Conservation (phyloP, 2,888 invertebrate species). For the Patella depressa region DNA sequence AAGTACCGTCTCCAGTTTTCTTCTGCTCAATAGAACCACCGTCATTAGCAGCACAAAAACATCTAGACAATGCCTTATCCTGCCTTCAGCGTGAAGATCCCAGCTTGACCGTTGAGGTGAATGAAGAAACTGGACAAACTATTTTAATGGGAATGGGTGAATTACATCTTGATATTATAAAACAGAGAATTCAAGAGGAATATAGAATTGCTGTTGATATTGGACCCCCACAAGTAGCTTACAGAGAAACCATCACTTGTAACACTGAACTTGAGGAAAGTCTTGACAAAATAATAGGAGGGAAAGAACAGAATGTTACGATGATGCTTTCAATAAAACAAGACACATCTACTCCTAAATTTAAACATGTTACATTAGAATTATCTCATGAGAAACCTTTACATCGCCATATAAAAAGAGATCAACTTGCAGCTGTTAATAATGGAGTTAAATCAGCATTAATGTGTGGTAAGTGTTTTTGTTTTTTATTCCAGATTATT, state of each 20-base stretch:
- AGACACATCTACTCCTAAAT: slow-evolving; percentile 41
- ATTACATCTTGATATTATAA: slow-evolving; percentile 92
- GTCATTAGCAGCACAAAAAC: slow-evolving; percentile 80
- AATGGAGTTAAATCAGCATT: slow-evolving; percentile 78
- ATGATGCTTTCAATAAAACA: slow-evolving; percentile 78
- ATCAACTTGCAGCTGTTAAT: slow-evolving; percentile 79
- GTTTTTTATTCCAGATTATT: background rate
- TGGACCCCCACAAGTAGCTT: slow-evolving; percentile 84
- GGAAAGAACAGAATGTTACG: slow-evolving; percentile 76
- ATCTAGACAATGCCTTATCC: slow-evolving; percentile 84
- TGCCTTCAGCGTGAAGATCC: slow-evolving; percentile 93
- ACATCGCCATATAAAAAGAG: slow-evolving; percentile 76
- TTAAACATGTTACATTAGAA: slow-evolving; percentile 51
- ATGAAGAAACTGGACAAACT: slow-evolving; percentile 76
- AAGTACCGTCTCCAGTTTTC: slow-evolving; percentile 93
- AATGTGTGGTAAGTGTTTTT: slow-evolving; percentile 38
- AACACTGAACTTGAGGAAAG: slow-evolving; percentile 68
- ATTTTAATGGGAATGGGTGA: slow-evolving; percentile 93
- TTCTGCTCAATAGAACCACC: slow-evolving; percentile 96
- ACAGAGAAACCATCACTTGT: slow-evolving; percentile 82
- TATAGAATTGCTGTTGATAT: slow-evolving; percentile 92
- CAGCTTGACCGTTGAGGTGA: slow-evolving; percentile 55
- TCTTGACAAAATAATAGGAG: slow-evolving; percentile 79
- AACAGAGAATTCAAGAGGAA: slow-evolving; percentile 87
- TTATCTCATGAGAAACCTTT: slow-evolving; percentile 73